phyloP scores from a whole-genome alignment of 2,797 vertebrate species.

The Rhinogobio ventralis region DNA sequence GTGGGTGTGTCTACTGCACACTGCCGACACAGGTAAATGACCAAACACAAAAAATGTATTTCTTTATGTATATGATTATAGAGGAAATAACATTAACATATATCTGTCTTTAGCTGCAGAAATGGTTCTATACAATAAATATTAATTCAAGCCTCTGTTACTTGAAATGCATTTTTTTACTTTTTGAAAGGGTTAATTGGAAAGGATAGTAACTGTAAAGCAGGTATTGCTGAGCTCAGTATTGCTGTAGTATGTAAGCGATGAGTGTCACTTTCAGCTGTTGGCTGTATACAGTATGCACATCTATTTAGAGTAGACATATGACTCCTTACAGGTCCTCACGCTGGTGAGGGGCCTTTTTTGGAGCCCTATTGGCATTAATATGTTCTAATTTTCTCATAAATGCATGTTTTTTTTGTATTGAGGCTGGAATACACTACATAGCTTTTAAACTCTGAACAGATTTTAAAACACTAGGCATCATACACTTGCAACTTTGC shows the following conservation, averaged over 20 bases:
- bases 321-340: background rate
- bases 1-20: no score
- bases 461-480: background rate
- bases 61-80: no score
- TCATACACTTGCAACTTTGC: background rate
- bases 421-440: background rate
- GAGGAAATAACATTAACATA: no score
- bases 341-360: background rate
- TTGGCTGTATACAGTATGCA: background rate
- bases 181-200: background rate
- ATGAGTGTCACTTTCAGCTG: background rate
- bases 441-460: background rate
- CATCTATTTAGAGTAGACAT: conserved; percentile 25
- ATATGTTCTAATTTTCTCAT: background rate
- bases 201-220: no score
- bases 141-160: no score
- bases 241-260: background rate
- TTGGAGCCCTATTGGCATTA: background rate
- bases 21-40: no score
- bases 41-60: no score
- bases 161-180: no score
- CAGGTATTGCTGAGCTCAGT: background rate
- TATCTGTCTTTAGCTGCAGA: no score
- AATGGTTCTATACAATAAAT: no score
- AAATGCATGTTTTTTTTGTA: background rate